Evolutionary conservation across 1,140 invertebrate species (phyloP).

Genomic region (Phthorimaea operculella): DNA sequence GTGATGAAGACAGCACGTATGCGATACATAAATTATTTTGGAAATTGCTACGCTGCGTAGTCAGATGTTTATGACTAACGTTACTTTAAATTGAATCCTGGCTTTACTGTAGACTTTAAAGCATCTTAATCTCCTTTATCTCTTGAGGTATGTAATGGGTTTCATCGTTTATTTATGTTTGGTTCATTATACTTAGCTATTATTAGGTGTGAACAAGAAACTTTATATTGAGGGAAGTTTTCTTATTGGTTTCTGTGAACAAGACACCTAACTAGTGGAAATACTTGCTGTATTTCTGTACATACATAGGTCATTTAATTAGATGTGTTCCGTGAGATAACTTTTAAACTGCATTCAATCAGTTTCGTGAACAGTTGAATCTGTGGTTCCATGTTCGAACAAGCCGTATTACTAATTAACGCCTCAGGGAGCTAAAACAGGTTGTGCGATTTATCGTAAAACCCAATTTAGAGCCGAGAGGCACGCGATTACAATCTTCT

Average conservation of each 20-base stretch:
- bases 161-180: too few species aligned
- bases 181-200: too few species aligned
- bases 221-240: too few species aligned
- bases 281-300: too few species aligned
- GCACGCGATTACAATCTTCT: constrained; percentile 67
- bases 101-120: background rate
- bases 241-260: too few species aligned
- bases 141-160: background rate
- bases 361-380: constrained; percentile 24
- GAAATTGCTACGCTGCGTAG: background rate
- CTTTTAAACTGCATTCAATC: constrained; percentile 15
- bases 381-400: constrained; percentile 38
- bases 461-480: constrained; percentile 63
- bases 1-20: constrained; percentile 17
- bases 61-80: background rate
- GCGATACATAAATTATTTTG: constrained; percentile 6
- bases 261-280: too few species aligned
- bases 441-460: constrained; percentile 61
- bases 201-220: too few species aligned
- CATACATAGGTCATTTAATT: too few species aligned
- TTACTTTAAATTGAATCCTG: constrained; percentile 1
- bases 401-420: constrained; percentile 58
- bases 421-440: constrained; percentile 52
- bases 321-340: constrained; percentile 4
- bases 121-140: background rate